A percentile compares a stretch with the other conserved stretches of the same genome.
Evolutionary conservation across 2,113 vertebrate genomes (phyloP).

Genomic region (human (Homo sapiens)): GRCh38 chr3:54048501-54049000

Average conservation of each 20-base stretch:
- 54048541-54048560: constrained; percentile 23
- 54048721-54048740: constrained; percentile 82
- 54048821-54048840: background rate
- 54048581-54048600: constrained; percentile 68
- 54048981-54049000: background rate
- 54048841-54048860: too few species aligned
- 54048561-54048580: constrained; percentile 72
- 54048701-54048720: constrained; percentile 74
- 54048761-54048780: constrained; percentile 76
- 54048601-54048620: background rate
- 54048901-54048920: background rate
- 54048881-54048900: background rate
- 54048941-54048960: background rate
- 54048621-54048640: too few species aligned
- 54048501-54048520: background rate
- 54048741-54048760: constrained; percentile 78
- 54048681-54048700: constrained; percentile 80
- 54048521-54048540: constrained; percentile 74
- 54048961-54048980: background rate
- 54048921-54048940: background rate
- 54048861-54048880: too few species aligned
- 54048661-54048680: constrained; percentile 82
- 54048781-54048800: constrained; percentile 69
- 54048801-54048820: constrained; percentile 65
- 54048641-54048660: constrained; percentile 78